phyloP scores from a whole-genome alignment of 2,113 vertebrate species.

The Sialia sialis region DNA sequence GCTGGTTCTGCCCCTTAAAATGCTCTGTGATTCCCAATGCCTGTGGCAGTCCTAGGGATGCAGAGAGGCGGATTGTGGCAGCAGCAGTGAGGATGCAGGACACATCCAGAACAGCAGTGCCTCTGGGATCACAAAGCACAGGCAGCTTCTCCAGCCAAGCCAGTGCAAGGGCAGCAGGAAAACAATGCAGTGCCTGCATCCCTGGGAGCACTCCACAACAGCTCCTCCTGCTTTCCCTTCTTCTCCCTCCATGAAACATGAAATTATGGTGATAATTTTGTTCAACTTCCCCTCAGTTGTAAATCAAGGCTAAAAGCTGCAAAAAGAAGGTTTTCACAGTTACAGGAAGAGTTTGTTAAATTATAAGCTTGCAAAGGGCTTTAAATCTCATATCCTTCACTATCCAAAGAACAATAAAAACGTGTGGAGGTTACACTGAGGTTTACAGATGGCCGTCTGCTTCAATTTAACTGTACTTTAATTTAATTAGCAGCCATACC shows the following conservation, averaged over 20 bases:
- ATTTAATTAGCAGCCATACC: background rate
- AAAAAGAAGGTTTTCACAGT: background rate
- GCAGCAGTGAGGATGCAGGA: background rate
- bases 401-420: background rate
- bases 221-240: background rate
- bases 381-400: background rate
- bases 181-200: background rate
- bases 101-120: accelerated
- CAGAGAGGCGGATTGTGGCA: background rate
- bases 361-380: background rate
- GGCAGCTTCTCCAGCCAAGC: background rate
- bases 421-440: background rate
- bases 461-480: background rate
- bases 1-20: background rate
- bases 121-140: accelerated
- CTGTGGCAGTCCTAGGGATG: background rate
- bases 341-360: background rate
- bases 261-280: background rate
- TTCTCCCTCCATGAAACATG: background rate
- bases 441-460: background rate
- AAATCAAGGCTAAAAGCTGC: background rate
- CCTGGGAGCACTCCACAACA: background rate
- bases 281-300: background rate
- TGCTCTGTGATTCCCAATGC: accelerated
- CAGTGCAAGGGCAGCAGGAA: background rate